These are phyloP conservation scores for Bhutanitis thaidina DNA, from an alignment of 2,888 invertebrate genomes.

Conservation along the genomic window DNA sequence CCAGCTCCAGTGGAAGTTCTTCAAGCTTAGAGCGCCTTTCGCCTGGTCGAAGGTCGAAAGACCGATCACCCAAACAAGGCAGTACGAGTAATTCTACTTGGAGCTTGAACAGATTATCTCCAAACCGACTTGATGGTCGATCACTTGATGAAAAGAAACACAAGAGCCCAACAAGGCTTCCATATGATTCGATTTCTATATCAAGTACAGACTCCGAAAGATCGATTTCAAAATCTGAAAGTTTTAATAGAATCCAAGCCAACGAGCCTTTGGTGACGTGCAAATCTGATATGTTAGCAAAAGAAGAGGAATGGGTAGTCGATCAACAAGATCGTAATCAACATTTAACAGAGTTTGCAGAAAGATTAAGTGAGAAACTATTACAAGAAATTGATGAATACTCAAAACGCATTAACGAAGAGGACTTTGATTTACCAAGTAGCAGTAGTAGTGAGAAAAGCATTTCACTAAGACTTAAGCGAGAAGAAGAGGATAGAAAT, in stretches of 20 bases:
- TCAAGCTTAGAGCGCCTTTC: slow-evolving; percentile 73
- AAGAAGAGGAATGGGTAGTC: slow-evolving; percentile 78
- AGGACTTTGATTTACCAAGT: slow-evolving; percentile 73
- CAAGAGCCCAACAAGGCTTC: slow-evolving; percentile 68
- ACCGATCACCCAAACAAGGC: slow-evolving; percentile 71
- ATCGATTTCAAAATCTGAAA: slow-evolving; percentile 75
- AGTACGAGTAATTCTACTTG: slow-evolving; percentile 75
- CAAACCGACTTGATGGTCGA: slow-evolving; percentile 70
- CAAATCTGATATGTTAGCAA: slow-evolving; percentile 70
- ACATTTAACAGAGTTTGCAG: slow-evolving; percentile 89
- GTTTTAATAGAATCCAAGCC: slow-evolving; percentile 71
- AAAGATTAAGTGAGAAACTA: slow-evolving; percentile 89
- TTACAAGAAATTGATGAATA: slow-evolving; percentile 87
- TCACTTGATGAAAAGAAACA: slow-evolving; percentile 73
- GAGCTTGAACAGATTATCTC: slow-evolving; percentile 72
- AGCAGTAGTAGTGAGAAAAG: slow-evolving; percentile 75
- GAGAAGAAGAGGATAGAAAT: slow-evolving; percentile 70
- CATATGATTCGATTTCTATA: slow-evolving; percentile 72
- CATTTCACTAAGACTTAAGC: slow-evolving; percentile 72
- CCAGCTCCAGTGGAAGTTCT: slow-evolving; percentile 74
- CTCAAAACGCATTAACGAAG: slow-evolving; percentile 74
- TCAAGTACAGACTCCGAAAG: slow-evolving; percentile 76
- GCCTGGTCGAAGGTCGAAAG: slow-evolving; percentile 72
- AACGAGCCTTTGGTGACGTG: slow-evolving; percentile 75
- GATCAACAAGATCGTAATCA: slow-evolving; percentile 81